A percentile compares a stretch with the other conserved stretches of the same genome.
Evolutionary conservation across 2,888 invertebrate species (phyloP).

Genomic region (Selenia dentaria): DNA sequence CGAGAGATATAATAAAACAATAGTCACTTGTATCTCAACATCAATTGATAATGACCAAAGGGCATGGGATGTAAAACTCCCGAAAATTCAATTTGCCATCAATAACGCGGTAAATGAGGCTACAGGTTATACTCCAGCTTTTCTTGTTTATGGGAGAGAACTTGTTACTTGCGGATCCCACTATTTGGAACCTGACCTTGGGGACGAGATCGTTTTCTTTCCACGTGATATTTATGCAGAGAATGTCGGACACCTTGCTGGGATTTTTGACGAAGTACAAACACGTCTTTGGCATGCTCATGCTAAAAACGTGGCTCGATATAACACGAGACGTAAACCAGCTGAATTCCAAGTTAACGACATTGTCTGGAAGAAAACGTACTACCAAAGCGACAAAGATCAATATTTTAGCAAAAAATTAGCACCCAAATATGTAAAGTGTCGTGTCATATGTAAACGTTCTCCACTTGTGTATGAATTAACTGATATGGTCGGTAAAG

Average conservation of each 20-base stretch:
- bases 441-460: background rate
- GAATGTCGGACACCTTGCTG: background rate
- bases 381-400: background rate
- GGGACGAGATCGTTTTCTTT: background rate
- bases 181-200: background rate
- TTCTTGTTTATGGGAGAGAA: background rate
- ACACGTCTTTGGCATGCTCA: background rate
- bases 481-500: background rate
- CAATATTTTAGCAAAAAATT: background rate
- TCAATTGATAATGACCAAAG: conserved; percentile 15
- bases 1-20: conserved; percentile 35
- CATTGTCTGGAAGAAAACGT: background rate
- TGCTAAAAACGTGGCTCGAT: background rate
- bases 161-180: background rate
- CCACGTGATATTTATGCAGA: background rate
- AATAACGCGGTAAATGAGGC: background rate
- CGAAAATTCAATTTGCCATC: background rate
- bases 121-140: background rate
- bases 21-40: conserved; percentile 23
- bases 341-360: background rate
- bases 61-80: conserved; percentile 8
- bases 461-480: background rate
- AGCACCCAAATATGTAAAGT: background rate
- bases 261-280: background rate
- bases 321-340: background rate